Evolutionary conservation across 2,113 vertebrate genomes (phyloP).

Genomic region (Merops nubicus): DNA sequence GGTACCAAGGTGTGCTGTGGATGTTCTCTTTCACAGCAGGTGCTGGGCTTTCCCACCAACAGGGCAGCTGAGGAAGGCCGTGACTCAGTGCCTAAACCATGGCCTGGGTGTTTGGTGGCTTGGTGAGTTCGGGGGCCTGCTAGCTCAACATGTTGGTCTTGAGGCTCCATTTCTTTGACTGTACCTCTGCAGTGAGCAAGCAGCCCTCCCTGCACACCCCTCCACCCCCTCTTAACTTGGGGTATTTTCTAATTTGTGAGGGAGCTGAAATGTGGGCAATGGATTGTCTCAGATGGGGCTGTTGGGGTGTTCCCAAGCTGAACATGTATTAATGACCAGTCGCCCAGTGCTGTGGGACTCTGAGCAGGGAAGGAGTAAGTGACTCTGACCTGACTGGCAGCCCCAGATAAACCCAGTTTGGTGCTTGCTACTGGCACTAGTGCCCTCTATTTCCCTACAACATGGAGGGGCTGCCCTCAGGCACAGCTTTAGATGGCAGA

Average conservation of each 20-base stretch:
- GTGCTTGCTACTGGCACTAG: neutral
- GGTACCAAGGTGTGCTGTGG: neutral
- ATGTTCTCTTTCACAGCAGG: rapidly evolving
- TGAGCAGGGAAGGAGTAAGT: neutral
- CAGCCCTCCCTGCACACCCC: rapidly evolving
- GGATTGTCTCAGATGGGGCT: neutral
- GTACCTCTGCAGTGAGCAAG: neutral
- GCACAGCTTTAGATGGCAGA: neutral
- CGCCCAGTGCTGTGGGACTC: neutral
- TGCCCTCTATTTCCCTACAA: neutral
- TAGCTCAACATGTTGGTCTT: neutral
- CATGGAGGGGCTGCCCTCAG: rapidly evolving
- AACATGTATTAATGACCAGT: neutral
- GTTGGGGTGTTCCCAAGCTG: neutral
- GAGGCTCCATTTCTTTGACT: neutral
- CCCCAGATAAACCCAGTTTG: rapidly evolving
- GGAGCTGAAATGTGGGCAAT: neutral
- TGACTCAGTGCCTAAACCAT: neutral
- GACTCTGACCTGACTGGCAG: neutral
- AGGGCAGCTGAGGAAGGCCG: neutral
- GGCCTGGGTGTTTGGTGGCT: neutral
- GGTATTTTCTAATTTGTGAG: neutral
- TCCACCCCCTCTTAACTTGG: neutral
- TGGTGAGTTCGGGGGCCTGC: neutral
- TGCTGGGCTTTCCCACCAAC: neutral